phyloP scores from a whole-genome alignment of 2,113 vertebrate species.

The Poecile atricapillus region DNA sequence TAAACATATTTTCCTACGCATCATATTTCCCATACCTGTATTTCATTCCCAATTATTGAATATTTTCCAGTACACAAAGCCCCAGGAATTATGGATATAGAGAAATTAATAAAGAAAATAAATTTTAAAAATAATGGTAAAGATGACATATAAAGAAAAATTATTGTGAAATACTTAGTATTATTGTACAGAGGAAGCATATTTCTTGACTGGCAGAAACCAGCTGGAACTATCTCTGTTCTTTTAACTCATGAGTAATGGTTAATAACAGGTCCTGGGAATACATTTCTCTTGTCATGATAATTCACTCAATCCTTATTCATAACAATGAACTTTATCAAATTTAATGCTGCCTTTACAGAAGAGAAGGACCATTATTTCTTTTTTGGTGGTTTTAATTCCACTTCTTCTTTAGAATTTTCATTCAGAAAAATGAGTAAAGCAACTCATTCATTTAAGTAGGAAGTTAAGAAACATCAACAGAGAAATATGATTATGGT shows the following conservation, averaged over 20 bases:
- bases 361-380: not conserved
- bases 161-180: not conserved
- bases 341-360: not conserved
- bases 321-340: not conserved
- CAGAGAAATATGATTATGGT: not conserved
- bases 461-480: not conserved
- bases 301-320: not conserved
- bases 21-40: not conserved
- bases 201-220: not conserved
- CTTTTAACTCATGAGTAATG: not conserved
- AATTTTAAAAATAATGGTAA: not conserved
- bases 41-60: not conserved
- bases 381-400: not conserved
- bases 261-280: not conserved
- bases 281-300: not conserved
- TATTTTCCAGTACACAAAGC: not conserved
- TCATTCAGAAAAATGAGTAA: not conserved
- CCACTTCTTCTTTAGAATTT: not conserved
- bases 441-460: not conserved
- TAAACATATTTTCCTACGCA: not conserved
- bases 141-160: not conserved
- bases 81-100: not conserved
- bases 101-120: not conserved
- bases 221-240: not conserved
- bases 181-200: not conserved